Evolutionary conservation across 1,140 invertebrate species (phyloP), one percentile per base, ranked within the genome.

Genomic region (Apis cerana): DNA sequence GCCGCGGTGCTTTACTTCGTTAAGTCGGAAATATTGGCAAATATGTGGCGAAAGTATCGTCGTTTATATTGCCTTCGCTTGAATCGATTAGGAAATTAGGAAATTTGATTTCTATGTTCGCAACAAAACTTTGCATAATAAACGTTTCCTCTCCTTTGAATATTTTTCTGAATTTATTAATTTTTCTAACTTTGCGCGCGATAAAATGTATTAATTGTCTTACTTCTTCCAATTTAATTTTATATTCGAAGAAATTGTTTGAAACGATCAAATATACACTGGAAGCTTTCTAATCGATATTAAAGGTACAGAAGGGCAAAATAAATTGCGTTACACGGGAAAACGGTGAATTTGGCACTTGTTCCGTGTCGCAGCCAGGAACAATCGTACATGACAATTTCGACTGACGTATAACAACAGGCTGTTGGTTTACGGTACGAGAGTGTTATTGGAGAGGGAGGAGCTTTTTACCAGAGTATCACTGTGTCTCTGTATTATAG

Each of bases 401-500:
- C 50, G 56, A 48, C 56, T 82, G 81, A 87, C 81, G 87, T 75
- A 85, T 78, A 82, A 87, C 67, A 81, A 78, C 76, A 65, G 80
- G 9, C 54, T 61, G 62, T 67, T 67, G 82, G 59, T 54, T 23
- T 75, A 52, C 82, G 65, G 48, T 64, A 67, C 65, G 59, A 80
- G 65, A 61, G 54, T 62, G 23, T 3, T 75, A 72, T 89, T 85
- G 82, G 84, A 89, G 86, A 50, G 80, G 74, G 79, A 82, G 79
- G 19, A 86, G 83, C 86, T 85, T 83, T 89, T 88, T 84, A 75
- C 81, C 59, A 48, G 76, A 58, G 54, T 83, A 85, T 87, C 80
- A 83, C 83, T 65, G 84, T 59, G 74, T 50, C 71, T 69, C 68
- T 80, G 67, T 70, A 33, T 59, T 23, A 33, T 48, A 19, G 27